Conservation (phyloP, 2,113 vertebrate genomes). For the Hucho hucho region DNA sequence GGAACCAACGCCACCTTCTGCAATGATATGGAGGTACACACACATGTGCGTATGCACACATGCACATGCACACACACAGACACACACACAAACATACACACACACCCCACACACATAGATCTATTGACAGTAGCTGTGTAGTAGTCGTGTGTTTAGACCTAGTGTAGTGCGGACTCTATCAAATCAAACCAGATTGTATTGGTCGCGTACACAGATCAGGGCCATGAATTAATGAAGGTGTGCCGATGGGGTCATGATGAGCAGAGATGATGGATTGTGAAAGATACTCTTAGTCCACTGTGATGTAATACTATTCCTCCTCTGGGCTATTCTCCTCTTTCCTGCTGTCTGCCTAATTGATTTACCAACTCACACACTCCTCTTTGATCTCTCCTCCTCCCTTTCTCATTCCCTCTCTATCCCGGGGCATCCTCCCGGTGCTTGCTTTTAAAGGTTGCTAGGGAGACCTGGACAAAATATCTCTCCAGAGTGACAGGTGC, state of each 20-base stretch:
- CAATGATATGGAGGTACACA: constrained; percentile 90
- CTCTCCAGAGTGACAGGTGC: constrained; percentile 14
- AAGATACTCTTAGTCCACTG: not conserved
- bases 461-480: constrained; percentile 14
- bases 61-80: not conserved
- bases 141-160: too few relatives aligned
- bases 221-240: too few relatives aligned
- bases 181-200: too few relatives aligned
- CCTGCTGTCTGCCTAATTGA: not conserved
- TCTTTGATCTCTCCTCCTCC: not conserved
- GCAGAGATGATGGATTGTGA: too few relatives aligned
- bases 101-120: not conserved
- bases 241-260: too few relatives aligned
- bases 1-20: constrained; percentile 96
- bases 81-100: not conserved
- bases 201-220: too few relatives aligned
- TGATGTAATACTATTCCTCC: not conserved
- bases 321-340: not conserved
- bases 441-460: constrained; percentile 5
- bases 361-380: not conserved
- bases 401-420: not conserved
- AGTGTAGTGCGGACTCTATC: too few relatives aligned
- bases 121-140: too few relatives aligned
- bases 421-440: constrained; percentile 2
- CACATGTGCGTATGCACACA: not conserved